These are phyloP conservation scores for Aplidium turbinatum DNA, from an alignment of 23 tunicate species.

Conservation along the genomic window DNA sequence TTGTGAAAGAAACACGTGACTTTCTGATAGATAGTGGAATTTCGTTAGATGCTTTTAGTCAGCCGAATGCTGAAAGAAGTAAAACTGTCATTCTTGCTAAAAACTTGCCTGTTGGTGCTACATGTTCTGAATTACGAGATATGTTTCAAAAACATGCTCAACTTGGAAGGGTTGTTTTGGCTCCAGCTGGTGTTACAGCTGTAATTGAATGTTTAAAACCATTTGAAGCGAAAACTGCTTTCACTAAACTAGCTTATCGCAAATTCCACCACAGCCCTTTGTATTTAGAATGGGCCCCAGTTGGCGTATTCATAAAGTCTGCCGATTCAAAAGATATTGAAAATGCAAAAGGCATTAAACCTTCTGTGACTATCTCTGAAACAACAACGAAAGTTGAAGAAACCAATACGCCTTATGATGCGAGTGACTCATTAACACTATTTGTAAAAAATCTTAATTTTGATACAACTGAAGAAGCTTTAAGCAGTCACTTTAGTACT, in stretches of 20 bases:
- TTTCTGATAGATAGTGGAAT: constrained; percentile 80
- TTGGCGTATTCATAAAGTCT: constrained; percentile 31
- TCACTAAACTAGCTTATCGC: constrained; percentile 82
- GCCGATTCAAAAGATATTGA: not conserved
- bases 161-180: constrained; percentile 80
- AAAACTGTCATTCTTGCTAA: constrained; percentile 85
- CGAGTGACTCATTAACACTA: constrained; percentile 29
- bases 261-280: constrained; percentile 83
- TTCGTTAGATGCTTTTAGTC: constrained; percentile 67
- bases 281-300: constrained; percentile 98
- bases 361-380: not conserved
- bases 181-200: constrained; percentile 94
- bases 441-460: constrained; percentile 97
- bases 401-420: not conserved
- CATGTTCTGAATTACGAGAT: constrained; percentile 67
- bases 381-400: not conserved
- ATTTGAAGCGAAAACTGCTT: constrained; percentile 75
- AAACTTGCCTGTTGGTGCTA: constrained; percentile 82
- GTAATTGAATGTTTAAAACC: constrained; percentile 75
- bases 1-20: constrained; percentile 82
- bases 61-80: constrained; percentile 79
- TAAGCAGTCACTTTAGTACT: constrained; percentile 59
- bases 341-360: not conserved
- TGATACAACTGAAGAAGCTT: constrained; percentile 71
- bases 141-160: constrained; percentile 74